These are phyloP conservation scores for Callopanchax toddi DNA, from an alignment of 2,113 vertebrate species.

Conservation along the genomic window DNA sequence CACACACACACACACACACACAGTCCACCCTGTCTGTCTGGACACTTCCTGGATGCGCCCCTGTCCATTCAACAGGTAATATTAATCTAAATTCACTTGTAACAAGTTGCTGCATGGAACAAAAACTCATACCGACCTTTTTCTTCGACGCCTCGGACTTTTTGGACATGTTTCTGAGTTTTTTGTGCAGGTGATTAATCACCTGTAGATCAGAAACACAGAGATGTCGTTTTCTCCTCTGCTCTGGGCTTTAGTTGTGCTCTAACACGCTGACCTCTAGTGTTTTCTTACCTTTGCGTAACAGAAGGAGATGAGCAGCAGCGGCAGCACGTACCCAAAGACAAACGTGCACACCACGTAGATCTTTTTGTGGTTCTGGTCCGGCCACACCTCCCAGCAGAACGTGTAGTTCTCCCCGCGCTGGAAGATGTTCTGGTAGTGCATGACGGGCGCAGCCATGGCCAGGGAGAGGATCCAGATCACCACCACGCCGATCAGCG, in stretches of 20 bases:
- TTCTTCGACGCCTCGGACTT: conserved; percentile 98
- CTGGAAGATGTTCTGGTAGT: conserved; percentile 88
- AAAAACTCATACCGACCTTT: conserved; percentile 83
- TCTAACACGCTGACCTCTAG: background rate
- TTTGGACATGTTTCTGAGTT: conserved; percentile 95
- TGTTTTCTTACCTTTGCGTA: conserved; percentile 90
- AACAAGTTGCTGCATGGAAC: background rate
- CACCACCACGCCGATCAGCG: conserved; percentile 84
- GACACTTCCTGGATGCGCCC: background rate
- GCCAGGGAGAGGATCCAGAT: conserved; percentile 92
- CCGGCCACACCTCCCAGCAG: conserved; percentile 94
- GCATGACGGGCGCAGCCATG: conserved; percentile 92
- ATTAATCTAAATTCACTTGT: too few species aligned
- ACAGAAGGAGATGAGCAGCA: conserved; percentile 96
- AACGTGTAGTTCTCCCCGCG: conserved; percentile 85
- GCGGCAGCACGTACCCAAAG: conserved; percentile 92
- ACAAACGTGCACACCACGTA: conserved; percentile 94
- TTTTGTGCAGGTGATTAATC: conserved; percentile 95
- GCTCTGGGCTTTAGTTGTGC: too few species aligned
- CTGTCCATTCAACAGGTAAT: background rate
- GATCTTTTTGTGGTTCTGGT: conserved; percentile 85
- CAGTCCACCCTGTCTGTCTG: too few species aligned
- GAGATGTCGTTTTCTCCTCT: background rate
- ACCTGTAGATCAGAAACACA: conserved; percentile 82
- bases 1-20: too few species aligned